Percentiles rank a stretch among this genome's conserved stretches.
These are phyloP conservation scores for Mamestra brassicae DNA, from an alignment of 2,888 invertebrate species.

Conservation along the genomic window DNA sequence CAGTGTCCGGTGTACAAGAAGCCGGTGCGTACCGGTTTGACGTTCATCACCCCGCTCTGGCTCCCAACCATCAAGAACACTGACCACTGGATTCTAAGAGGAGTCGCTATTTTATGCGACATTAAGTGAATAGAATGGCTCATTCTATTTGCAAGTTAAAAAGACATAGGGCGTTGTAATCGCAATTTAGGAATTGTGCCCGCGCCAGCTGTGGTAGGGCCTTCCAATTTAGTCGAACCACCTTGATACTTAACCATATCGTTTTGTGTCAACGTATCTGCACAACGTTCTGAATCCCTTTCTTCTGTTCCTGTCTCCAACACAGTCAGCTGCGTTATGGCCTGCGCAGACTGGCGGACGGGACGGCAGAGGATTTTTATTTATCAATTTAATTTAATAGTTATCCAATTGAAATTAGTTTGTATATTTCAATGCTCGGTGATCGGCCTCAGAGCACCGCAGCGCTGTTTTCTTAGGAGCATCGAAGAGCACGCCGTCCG, in stretches of 20 bases:
- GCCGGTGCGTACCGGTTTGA: constrained; percentile 95
- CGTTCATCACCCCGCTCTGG: constrained; percentile 95
- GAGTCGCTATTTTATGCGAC: constrained; percentile 96
- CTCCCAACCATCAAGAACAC: constrained; percentile 92
- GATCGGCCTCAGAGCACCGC: too few species aligned
- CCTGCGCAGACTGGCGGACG: too few species aligned
- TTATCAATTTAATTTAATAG: too few species aligned
- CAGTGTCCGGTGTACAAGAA: constrained; percentile 98
- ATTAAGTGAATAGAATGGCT: constrained; percentile 90
- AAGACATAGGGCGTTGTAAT: background rate
- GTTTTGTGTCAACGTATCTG: background rate
- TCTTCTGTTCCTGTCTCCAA: too few species aligned
- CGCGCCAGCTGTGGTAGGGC: background rate
- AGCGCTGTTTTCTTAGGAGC: too few species aligned
- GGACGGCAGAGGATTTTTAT: too few species aligned
- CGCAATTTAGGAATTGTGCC: background rate
- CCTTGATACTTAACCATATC: background rate
- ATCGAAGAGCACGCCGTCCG: too few species aligned
- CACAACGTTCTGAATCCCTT: background rate
- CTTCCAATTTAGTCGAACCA: background rate
- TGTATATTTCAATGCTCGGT: too few species aligned
- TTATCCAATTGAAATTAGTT: too few species aligned
- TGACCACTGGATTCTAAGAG: constrained; percentile 96
- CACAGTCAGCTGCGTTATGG: too few species aligned
- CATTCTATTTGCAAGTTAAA: background rate